Percentiles rank a stretch among this genome's conserved stretches.
These are phyloP conservation scores for Toxotes lorentzi DNA, from an alignment of 2,797 vertebrate species.

Conservation along the genomic window DNA sequence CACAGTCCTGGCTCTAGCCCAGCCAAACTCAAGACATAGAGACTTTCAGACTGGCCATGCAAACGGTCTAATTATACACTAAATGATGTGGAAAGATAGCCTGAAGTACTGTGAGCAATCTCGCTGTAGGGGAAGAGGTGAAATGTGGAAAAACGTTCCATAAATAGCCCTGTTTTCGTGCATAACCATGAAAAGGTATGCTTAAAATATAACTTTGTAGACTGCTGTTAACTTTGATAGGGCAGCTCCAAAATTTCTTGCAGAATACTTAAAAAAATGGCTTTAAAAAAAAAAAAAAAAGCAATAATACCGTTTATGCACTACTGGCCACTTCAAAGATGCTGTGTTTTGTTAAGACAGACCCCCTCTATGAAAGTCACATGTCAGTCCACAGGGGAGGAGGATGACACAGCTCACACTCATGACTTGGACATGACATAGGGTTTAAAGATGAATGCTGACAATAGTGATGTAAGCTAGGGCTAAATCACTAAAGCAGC, in stretches of 20 bases:
- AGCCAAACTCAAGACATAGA: constrained; percentile 53
- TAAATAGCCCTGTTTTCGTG: constrained; percentile 83
- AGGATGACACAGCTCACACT: constrained; percentile 26
- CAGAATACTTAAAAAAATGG: constrained; percentile 28
- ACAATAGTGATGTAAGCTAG: constrained; percentile 44
- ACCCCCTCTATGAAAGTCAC: background rate
- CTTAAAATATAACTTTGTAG: constrained; percentile 67
- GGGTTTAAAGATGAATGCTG: constrained; percentile 38
- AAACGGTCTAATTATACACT: constrained; percentile 84
- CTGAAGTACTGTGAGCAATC: constrained; percentile 78
- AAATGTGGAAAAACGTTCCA: constrained; percentile 86
- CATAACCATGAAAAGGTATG: constrained; percentile 74
- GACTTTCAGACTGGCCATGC: constrained; percentile 61
- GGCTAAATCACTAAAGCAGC: constrained; percentile 56
- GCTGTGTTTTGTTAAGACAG: background rate
- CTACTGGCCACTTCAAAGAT: background rate
- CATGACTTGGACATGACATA: constrained; percentile 16
- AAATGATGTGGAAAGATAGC: constrained; percentile 88
- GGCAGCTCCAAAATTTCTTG: constrained; percentile 29
- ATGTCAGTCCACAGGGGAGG: background rate
- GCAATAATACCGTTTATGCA: background rate
- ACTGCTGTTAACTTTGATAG: constrained; percentile 42
- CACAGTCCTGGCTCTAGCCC: constrained; percentile 35
- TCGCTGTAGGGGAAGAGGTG: constrained; percentile 74
- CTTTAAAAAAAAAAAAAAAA: constrained; percentile 33